phyloP scores from a whole-genome alignment of 53 echinoderm and acorn worm species.

The Luidia sarsii region DNA sequence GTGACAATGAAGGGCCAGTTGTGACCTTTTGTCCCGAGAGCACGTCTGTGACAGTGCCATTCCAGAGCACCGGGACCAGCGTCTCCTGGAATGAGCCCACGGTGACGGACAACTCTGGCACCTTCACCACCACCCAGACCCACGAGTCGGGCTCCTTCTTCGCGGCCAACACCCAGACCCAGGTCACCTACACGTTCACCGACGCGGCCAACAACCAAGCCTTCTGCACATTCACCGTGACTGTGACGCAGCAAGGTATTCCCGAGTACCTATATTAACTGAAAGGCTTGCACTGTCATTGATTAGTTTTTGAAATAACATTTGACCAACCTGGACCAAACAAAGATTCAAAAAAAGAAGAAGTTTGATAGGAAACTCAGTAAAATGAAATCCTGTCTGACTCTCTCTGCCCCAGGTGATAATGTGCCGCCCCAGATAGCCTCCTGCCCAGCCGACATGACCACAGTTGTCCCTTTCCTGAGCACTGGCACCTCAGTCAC shows the following conservation, averaged over 20 bases:
- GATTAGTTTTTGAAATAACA: too few species aligned
- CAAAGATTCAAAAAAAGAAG: too few species aligned
- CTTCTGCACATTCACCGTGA: constrained; percentile 43
- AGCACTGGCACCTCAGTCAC: constrained; percentile 28
- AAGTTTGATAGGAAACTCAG: too few species aligned
- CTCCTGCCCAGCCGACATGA: constrained; percentile 38
- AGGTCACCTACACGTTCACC: constrained; percentile 44
- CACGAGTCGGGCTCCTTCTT: constrained; percentile 46
- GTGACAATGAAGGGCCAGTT: constrained; percentile 26
- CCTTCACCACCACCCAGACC: constrained; percentile 40
- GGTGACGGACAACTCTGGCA: constrained; percentile 60
- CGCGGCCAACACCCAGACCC: constrained; percentile 5
- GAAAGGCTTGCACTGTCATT: too few species aligned
- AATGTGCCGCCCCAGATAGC: constrained; percentile 38
- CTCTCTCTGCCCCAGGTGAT: constrained; percentile 15
- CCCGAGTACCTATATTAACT: too few species aligned
- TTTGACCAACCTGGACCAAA: too few species aligned
- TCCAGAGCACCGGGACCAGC: constrained; percentile 27
- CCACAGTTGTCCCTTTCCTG: constrained; percentile 43
- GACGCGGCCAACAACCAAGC: constrained; percentile 43
- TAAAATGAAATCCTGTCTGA: not conserved
- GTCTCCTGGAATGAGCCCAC: constrained; percentile 61
- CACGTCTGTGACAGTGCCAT: constrained; percentile 32
- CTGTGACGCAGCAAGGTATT: constrained; percentile 27
- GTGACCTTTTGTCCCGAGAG: constrained; percentile 47